These are phyloP conservation scores for Acheta domesticus DNA, from an alignment of 2,888 invertebrate genomes.

Conservation along the genomic window DNA sequence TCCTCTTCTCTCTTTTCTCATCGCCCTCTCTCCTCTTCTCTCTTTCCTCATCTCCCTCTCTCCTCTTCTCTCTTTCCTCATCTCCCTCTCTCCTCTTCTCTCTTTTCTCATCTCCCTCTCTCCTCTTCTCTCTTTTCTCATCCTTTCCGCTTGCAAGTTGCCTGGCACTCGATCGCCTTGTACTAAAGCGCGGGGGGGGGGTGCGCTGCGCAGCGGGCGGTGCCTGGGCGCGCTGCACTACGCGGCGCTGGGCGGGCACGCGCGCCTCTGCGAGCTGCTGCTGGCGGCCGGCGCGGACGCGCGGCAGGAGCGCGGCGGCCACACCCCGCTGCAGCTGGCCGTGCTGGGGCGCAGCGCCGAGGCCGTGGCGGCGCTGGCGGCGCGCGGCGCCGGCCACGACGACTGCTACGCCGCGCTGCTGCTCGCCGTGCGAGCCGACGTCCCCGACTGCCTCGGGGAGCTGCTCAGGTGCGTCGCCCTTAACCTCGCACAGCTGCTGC, in stretches of 20 bases:
- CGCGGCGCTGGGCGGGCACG: background rate
- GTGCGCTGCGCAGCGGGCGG: background rate
- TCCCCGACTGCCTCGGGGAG: background rate
- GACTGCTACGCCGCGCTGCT: background rate
- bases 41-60: no score
- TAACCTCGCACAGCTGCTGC: no score
- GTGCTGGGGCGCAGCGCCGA: conserved; percentile 1
- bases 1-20: no score
- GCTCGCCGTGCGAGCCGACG: background rate
- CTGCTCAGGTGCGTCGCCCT: background rate
- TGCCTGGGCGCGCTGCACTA: background rate
- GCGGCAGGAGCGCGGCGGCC: background rate
- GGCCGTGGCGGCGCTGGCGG: background rate
- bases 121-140: no score
- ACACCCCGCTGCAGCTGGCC: background rate
- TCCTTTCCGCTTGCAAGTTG: no score
- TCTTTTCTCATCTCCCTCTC: no score
- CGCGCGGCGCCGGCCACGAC: background rate
- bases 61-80: no score
- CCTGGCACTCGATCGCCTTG: no score
- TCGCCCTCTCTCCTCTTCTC: no score
- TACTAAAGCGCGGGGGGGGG: no score
- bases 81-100: no score
- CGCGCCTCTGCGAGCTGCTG: background rate
- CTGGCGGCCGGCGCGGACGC: background rate